Percentiles rank a stretch among this genome's conserved stretches.
These are phyloP conservation scores for Rhaphigaster nebulosa DNA, from an alignment of 2,888 invertebrate species.

Conservation along the genomic window DNA sequence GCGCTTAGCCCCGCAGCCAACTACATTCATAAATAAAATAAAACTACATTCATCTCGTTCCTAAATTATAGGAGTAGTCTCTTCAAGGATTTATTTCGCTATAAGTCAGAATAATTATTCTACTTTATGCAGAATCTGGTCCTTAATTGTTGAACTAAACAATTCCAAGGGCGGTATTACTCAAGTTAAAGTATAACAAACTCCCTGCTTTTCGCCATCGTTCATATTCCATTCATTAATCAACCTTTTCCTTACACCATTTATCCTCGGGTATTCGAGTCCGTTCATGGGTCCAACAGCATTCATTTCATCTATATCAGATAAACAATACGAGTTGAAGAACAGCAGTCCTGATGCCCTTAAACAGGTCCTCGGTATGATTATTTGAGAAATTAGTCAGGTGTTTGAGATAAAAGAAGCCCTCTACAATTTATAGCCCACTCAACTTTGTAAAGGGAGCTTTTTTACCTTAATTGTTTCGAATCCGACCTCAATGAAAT, in stretches of 20 bases:
- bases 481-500: neutral
- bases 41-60: neutral
- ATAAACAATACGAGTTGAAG: neutral
- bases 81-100: neutral
- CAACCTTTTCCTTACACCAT: neutral
- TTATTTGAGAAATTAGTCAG: too few relatives aligned
- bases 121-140: neutral
- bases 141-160: neutral
- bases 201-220: neutral
- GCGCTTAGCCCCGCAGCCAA: too few relatives aligned
- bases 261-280: neutral
- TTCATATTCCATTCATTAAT: conserved; percentile 14
- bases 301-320: neutral
- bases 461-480: neutral
- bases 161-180: neutral
- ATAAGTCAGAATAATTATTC: neutral
- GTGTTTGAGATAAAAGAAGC: neutral
- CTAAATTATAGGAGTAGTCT: neutral
- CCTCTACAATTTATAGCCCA: neutral
- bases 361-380: neutral
- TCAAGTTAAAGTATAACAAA: neutral
- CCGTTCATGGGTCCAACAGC: neutral
- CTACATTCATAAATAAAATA: too few relatives aligned
- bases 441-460: neutral
- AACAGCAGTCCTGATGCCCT: neutral